Base-by-base conservation (phyloP, 2,888 invertebrate species). In the Tolmerus cingulatus region DNA sequence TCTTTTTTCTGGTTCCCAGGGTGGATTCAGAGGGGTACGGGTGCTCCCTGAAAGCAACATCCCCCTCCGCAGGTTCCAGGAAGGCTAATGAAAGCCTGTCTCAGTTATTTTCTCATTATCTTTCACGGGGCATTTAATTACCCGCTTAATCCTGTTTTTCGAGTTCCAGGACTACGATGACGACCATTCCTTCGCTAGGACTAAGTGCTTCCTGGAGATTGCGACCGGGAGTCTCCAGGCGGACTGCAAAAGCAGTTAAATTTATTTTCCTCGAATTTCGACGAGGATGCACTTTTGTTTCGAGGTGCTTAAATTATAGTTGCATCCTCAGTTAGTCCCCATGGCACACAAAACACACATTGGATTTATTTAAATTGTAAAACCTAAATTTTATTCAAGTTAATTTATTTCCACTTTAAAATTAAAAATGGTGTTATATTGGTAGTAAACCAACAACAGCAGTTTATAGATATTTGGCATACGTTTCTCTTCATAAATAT, bases 21-120 rank as follows among this genome's bases (percentile, higher is more conserved):
- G 30, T 16, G 14, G 4, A 2, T 74, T 2, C 8, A n/a, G 9
- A 19, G 23, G 19, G 43, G 43, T 5, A 16, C 27, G 40, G 40
- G 23, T 43, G 14, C n/a, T 34, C 40, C 2, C 55, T 9, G 19
- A n/a, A 30, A 81, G 3, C 34, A 19, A 30, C 8, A 19, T 51
- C 8, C 16, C 27, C 12, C 19, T 51, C 34, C 9, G 27, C 51
- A 79, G 79, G 51, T 55, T 34, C 81, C 46, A 19, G 34, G 23
- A 30, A 30, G 81, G 81, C 81, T 81, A 81, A 81, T 81, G 51
- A 81, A 81, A 81, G 81, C 81, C 51, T 55, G 81, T 81, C 51
- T 81, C 51, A 81, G 81, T 81, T 81, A 81, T 81, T 81, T 81
- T 81, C 81, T 81, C 81, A 81, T 81, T 81, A 81, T 81, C 81